These are phyloP conservation scores for Thecophora atra DNA, from an alignment of 2,888 invertebrate species.

Conservation along the genomic window DNA sequence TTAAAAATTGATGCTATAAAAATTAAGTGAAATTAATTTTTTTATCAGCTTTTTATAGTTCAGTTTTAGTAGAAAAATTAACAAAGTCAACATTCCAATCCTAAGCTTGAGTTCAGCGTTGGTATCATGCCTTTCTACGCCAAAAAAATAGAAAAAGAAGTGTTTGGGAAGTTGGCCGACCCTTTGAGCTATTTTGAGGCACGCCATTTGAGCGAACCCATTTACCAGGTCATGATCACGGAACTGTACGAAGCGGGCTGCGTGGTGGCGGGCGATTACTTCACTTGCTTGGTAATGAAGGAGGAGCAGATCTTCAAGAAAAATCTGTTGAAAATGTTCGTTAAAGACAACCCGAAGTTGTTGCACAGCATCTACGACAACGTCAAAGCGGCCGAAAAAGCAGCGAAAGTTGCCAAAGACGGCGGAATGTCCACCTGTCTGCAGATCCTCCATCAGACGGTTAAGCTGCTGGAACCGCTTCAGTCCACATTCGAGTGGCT, in stretches of 20 bases:
- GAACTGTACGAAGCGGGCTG: conserved; percentile 53
- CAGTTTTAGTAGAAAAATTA: conserved; percentile 18
- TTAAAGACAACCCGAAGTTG: conserved; percentile 47
- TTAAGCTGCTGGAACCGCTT: conserved; percentile 47
- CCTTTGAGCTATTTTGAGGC: conserved; percentile 47
- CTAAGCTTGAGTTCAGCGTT: background rate
- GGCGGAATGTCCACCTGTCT: conserved; percentile 50
- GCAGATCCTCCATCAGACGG: conserved; percentile 49
- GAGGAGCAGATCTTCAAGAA: conserved; percentile 48
- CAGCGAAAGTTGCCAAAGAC: conserved; percentile 40
- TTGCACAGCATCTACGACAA: conserved; percentile 51
- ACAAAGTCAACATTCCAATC: conserved; percentile 12
- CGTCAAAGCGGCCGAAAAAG: conserved; percentile 52
- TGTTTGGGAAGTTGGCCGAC: conserved; percentile 36
- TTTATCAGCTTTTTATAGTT: conserved; percentile 5
- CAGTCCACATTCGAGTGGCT: conserved; percentile 49
- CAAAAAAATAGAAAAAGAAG: background rate
- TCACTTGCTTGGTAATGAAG: conserved; percentile 49
- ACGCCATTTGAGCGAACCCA: conserved; percentile 46
- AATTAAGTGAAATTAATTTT: conserved; percentile 29
- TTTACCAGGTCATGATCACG: conserved; percentile 49
- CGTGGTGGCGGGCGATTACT: conserved; percentile 48
- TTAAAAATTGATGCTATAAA: conserved; percentile 29
- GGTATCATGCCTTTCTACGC: background rate
- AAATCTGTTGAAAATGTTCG: conserved; percentile 45